Evolutionary conservation across 2,888 invertebrate species (phyloP), one percentile per base, ranked within the genome.

Genomic region (Rhorus exstirpatorius): DNA sequence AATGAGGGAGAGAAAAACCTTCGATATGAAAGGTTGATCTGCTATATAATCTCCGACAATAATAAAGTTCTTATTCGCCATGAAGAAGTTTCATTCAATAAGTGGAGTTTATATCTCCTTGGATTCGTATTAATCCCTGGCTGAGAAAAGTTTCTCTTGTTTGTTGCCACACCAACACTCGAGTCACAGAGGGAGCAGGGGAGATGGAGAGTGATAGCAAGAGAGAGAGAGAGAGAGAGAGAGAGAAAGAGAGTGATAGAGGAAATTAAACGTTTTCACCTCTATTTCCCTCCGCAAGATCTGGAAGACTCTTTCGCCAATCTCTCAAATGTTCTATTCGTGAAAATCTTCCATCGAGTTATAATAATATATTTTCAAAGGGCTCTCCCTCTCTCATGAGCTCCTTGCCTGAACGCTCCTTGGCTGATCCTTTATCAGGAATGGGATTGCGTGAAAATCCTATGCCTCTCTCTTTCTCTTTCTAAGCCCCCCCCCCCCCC

Each of bases 181-280:
- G 19, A 63, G 63, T 63, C 44, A 46, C 14, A 44, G 26, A 60
- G 14, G 4, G 41, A 61, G 38, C 3, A n/a, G 21, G 58, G 58
- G 55, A 24, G 26, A 19, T 4, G 19, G 35, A 44, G 24, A 58
- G 44, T 24, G 53, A 53, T 21, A 41, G 58, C 6, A 35, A 8
- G 35, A 51, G 19, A 12, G 19, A 63, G 63, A 46, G 24, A 46
- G 24, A 44, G 26, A 60, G 14, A 6, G 41, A 61, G 38, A 10
- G 6, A 41, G 58, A 71, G 55, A 24, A 14, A 19, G 35, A 44
- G 24, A 58, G 44, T 24, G 53, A 53, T 21, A 41, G 58, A 71
- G 55, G 26, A 12, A 31, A 68, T 85, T 82, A 74, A 82, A 67
- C 77, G 76, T 79, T 51, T 82, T 82, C 63, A 83, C 83, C 76